Conservation (phyloP, 2,797 vertebrate species). For the Sciaenops ocellatus region DNA sequence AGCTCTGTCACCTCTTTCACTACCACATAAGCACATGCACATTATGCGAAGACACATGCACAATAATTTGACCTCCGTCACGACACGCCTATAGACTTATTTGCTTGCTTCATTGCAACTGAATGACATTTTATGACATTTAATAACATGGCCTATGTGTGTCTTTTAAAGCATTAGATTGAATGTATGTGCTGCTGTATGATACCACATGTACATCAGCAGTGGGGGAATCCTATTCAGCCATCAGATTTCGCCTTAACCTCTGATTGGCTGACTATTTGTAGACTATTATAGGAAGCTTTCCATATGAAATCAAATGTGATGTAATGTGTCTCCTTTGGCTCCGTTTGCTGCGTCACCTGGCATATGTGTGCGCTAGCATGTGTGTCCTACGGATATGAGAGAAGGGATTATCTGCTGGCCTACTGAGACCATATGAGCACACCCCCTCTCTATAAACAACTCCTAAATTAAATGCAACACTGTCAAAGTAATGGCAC, state of each 20-base stretch:
- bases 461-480: slow-evolving; percentile 51
- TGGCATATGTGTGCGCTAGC: slow-evolving; percentile 58
- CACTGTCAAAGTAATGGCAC: slow-evolving; percentile 26
- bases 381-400: slow-evolving; percentile 76
- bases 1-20: slow-evolving; percentile 36
- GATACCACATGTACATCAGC: not conserved
- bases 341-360: slow-evolving; percentile 55
- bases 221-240: slow-evolving; percentile 35
- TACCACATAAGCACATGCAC: not conserved
- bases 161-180: not conserved
- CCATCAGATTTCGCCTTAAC: slow-evolving; percentile 2
- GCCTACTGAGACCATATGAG: slow-evolving; percentile 78
- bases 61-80: not conserved
- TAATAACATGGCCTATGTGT: not conserved
- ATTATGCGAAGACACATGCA: not conserved
- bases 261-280: slow-evolving; percentile 42
- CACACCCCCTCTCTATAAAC: slow-evolving; percentile 22
- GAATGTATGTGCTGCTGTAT: not conserved
- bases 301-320: slow-evolving; percentile 34
- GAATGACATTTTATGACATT: not conserved
- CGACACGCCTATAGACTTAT: not conserved
- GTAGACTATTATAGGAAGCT: slow-evolving; percentile 13
- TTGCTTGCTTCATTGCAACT: not conserved
- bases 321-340: slow-evolving; percentile 63
- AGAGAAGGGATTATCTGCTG: slow-evolving; percentile 75